A percentile compares a stretch with the other conserved stretches of the same genome.
Conservation (phyloP, 2,888 invertebrate genomes). For the Sarcophaga carnaria region DNA sequence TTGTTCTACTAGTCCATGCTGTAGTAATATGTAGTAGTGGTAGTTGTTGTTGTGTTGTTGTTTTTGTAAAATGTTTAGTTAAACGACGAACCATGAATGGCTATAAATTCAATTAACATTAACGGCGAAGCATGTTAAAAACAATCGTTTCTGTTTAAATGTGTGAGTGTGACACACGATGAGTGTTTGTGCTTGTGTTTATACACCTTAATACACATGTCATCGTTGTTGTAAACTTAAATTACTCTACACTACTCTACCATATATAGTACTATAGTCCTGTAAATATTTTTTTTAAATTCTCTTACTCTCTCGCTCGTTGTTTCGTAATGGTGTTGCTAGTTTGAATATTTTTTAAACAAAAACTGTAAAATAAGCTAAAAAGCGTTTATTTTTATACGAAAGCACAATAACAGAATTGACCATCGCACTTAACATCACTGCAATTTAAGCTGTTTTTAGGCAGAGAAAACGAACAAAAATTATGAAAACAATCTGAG, state of each 20-base stretch:
- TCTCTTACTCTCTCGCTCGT: not conserved
- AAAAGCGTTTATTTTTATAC: no score
- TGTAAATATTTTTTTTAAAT: slow-evolving; percentile 31
- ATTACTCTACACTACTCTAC: not conserved
- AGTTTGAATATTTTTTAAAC: no score
- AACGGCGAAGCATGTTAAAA: slow-evolving; percentile 50
- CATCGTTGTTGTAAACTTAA: slow-evolving; percentile 47
- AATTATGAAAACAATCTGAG: not conserved
- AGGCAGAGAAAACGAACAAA: slow-evolving; percentile 13
- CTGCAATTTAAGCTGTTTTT: no score
- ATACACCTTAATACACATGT: slow-evolving; percentile 37
- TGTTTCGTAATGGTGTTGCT: not conserved
- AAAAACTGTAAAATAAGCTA: no score
- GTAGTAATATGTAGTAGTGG: not conserved
- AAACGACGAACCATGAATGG: slow-evolving; percentile 32
- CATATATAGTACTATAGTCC: not conserved
- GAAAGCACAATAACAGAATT: no score
- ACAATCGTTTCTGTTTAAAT: slow-evolving; percentile 16
- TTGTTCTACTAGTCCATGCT: slow-evolving; percentile 14
- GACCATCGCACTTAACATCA: no score
- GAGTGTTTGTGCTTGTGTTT: not conserved
- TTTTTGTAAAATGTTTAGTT: slow-evolving; percentile 48
- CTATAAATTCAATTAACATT: slow-evolving; percentile 69
- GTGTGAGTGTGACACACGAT: slow-evolving; percentile 14
- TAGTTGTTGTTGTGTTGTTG: not conserved